Conservation (phyloP, 2,888 invertebrate genomes). For the Drosophila borealis region DNA sequence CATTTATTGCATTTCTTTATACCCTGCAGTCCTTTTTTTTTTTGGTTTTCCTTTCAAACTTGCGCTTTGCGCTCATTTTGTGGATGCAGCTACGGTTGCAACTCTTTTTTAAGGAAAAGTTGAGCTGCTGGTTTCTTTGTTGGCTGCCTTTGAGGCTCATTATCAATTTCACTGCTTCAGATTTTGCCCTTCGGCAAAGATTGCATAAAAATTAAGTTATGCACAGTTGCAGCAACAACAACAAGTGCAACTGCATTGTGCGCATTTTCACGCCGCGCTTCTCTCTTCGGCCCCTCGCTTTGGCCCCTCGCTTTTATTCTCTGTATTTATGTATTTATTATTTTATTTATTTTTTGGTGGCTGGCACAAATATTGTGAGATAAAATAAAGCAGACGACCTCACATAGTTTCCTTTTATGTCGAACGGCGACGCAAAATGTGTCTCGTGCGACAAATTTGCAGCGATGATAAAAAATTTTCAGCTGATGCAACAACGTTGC, state of each 20-base stretch:
- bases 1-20: background rate
- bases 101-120: conserved; percentile 16
- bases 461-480: conserved; percentile 67
- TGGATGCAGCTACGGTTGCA: conserved; percentile 22
- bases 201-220: conserved; percentile 69
- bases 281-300: conserved; percentile 13
- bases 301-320: background rate
- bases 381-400: conserved; percentile 75
- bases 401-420: conserved; percentile 75
- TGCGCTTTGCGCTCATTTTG: conserved; percentile 27
- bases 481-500: conserved; percentile 75
- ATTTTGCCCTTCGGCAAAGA: conserved; percentile 41
- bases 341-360: conserved; percentile 44
- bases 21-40: background rate
- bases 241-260: conserved; percentile 39
- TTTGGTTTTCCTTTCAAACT: background rate
- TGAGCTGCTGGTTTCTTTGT: conserved; percentile 17
- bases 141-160: conserved; percentile 41
- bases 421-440: conserved; percentile 68
- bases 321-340: conserved; percentile 4
- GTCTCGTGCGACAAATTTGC: conserved; percentile 71
- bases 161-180: conserved; percentile 67
- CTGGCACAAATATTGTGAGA: conserved; percentile 67
- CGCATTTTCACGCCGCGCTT: conserved; percentile 37
- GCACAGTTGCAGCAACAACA: conserved; percentile 20